Evolutionary conservation across 2,797 vertebrate genomes (phyloP).

Genomic region (Denticeps clupeoides): DNA sequence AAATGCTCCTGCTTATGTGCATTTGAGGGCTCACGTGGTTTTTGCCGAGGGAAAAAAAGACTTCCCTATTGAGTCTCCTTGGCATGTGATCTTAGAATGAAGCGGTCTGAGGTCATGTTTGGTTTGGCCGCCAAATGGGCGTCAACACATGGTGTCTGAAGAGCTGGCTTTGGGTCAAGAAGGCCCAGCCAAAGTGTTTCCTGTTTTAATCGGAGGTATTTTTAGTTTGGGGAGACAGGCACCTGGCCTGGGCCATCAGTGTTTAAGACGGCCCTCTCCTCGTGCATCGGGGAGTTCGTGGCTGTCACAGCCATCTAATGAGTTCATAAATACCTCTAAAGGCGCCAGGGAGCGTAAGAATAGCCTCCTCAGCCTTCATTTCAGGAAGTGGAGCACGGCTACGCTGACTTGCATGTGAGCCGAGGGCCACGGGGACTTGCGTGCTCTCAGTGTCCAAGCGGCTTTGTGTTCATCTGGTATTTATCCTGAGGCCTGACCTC

Average conservation of each 20-base stretch:
- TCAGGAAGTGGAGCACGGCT: neutral
- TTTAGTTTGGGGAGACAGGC: slow-evolving; percentile 26
- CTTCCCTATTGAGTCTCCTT: too few relatives aligned
- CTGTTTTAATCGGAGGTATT: slow-evolving; percentile 12
- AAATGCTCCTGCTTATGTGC: too few relatives aligned
- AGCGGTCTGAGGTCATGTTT: too few relatives aligned
- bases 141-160: neutral
- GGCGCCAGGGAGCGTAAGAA: slow-evolving; percentile 12
- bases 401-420: neutral
- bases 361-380: slow-evolving; percentile 28
- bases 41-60: too few relatives aligned
- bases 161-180: neutral
- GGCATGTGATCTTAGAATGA: too few relatives aligned
- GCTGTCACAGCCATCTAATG: slow-evolving; percentile 36
- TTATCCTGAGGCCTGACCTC: too few relatives aligned
- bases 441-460: too few relatives aligned
- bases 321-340: slow-evolving; percentile 31
- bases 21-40: too few relatives aligned
- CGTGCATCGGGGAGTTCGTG: slow-evolving; percentile 33
- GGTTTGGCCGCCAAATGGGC: neutral
- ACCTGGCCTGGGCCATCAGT: slow-evolving; percentile 41
- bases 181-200: slow-evolving; percentile 3
- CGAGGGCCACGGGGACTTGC: too few relatives aligned
- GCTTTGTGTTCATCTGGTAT: too few relatives aligned
- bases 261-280: slow-evolving; percentile 25